Conservation (phyloP, 1,140 invertebrate species). For the Heliothis subflexa region DNA sequence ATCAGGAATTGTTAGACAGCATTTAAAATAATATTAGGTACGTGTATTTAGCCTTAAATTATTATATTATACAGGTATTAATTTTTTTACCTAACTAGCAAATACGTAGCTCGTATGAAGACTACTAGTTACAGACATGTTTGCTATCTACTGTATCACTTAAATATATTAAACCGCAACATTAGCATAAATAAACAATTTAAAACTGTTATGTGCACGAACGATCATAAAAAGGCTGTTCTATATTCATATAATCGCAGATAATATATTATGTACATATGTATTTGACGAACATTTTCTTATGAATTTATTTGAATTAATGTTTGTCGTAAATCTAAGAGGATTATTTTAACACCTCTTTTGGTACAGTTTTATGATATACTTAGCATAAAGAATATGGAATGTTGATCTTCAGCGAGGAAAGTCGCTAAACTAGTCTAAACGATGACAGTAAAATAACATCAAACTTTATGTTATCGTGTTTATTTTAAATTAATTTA, state of each 20-base stretch:
- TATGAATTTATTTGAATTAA: conserved; percentile 23
- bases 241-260: background rate
- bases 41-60: too few species aligned
- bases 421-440: too few species aligned
- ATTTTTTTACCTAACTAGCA: background rate
- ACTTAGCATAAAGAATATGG: background rate
- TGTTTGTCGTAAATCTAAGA: conserved; percentile 6
- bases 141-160: background rate
- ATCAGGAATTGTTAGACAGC: too few species aligned
- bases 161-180: background rate
- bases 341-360: background rate
- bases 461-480: too few species aligned
- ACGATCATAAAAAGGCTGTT: background rate
- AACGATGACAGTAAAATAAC: too few species aligned
- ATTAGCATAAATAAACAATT: conserved; percentile 32
- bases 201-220: conserved; percentile 5
- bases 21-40: too few species aligned
- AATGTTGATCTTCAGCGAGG: too few species aligned
- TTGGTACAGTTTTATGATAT: background rate
- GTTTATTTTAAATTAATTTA: too few species aligned
- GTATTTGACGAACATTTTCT: background rate
- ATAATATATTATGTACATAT: background rate
- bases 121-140: conserved; percentile 1
- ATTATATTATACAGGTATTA: too few species aligned
- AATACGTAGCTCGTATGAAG: background rate